Conservation (phyloP, 2,888 invertebrate genomes). For the Ethmia dodecea region DNA sequence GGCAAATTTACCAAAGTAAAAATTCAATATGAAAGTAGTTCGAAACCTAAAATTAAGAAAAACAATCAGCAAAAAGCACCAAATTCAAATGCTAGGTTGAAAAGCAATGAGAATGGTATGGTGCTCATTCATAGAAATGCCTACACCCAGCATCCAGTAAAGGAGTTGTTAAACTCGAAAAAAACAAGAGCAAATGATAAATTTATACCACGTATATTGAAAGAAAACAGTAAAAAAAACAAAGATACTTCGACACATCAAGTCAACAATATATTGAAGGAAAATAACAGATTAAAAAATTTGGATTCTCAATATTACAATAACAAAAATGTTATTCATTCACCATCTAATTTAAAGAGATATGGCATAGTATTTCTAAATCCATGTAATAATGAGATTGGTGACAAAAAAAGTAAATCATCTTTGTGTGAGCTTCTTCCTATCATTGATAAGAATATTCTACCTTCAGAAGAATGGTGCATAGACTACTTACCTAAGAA, state of each 20-base stretch:
- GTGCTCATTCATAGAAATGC: conserved; percentile 50
- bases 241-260: conserved; percentile 14
- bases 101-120: conserved; percentile 70
- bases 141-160: conserved; percentile 49
- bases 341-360: conserved; percentile 40
- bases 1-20: conserved; percentile 72
- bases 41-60: conserved; percentile 42
- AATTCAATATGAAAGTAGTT: conserved; percentile 63
- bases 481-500: conserved; percentile 64
- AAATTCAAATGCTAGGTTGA: conserved; percentile 41
- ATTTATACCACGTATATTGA: conserved; percentile 15
- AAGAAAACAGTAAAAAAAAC: conserved; percentile 4
- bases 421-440: conserved; percentile 49
- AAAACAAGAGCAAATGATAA: conserved; percentile 29
- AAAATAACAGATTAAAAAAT: conserved; percentile 55
- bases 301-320: conserved; percentile 23
- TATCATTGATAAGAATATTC: conserved; percentile 43
- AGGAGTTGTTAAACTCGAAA: conserved; percentile 33
- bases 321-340: conserved; percentile 23
- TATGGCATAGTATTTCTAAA: conserved; percentile 58
- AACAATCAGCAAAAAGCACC: conserved; percentile 26
- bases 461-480: conserved; percentile 65
- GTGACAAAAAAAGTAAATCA: conserved; percentile 38
- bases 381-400: conserved; percentile 37
- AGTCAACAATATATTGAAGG: conserved; percentile 50